Percentiles rank a stretch among this genome's conserved stretches.
These are phyloP conservation scores for Gavia stellata DNA, from an alignment of 2,113 vertebrate species.

Conservation along the genomic window DNA sequence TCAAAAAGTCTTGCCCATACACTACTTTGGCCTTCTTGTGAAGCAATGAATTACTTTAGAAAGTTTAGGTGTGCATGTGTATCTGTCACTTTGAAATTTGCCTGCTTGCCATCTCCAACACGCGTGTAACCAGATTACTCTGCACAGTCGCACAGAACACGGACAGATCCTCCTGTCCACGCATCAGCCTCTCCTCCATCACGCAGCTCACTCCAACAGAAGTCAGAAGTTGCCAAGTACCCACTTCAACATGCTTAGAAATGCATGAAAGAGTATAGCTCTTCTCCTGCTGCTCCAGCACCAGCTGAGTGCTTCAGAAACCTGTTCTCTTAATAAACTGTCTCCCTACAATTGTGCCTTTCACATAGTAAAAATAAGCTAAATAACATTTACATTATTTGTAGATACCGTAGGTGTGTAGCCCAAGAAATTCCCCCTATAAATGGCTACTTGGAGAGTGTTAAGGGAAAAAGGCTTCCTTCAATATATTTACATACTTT, in stretches of 20 bases:
- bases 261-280: not conserved
- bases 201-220: not conserved
- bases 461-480: not conserved
- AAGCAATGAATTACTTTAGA: not conserved
- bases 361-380: not conserved
- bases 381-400: not conserved
- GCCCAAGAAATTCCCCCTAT: not conserved
- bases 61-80: not conserved
- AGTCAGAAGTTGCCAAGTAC: not conserved
- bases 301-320: not conserved
- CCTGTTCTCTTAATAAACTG: not conserved
- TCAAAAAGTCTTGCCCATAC: not conserved
- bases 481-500: not conserved
- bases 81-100: not conserved
- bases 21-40: not conserved
- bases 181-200: not conserved
- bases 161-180: not conserved
- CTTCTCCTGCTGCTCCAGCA: not conserved
- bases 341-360: not conserved
- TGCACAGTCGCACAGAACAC: not conserved
- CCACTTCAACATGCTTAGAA: rapidly evolving
- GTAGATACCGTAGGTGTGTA: not conserved
- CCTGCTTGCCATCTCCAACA: not conserved
- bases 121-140: rapidly evolving
- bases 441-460: not conserved